Evolutionary conservation across 37 sponge, comb jelly and placozoan genomes (phyloP).

Genomic region (Halichondria panicea): DNA sequence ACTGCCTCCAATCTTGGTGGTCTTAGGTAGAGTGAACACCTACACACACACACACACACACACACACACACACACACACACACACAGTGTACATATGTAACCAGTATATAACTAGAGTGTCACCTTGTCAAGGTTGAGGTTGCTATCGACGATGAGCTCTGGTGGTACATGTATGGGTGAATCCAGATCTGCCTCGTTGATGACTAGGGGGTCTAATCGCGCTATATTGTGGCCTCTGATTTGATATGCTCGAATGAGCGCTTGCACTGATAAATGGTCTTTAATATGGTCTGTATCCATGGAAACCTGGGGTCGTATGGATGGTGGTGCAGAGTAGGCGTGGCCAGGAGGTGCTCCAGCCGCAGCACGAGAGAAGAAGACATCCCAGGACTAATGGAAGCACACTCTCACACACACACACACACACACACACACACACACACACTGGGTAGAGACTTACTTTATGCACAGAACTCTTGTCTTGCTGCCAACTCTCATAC

Average conservation of each 20-base stretch:
- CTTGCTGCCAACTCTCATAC: constrained; percentile 81
- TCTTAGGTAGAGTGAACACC: constrained; percentile 78
- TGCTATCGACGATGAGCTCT: constrained; percentile 28
- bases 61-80: too few species aligned
- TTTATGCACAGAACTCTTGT: constrained; percentile 79
- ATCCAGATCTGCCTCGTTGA: constrained; percentile 66
- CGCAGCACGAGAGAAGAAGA: constrained; percentile 46
- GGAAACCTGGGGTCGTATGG: not conserved
- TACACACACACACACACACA: not conserved
- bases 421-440: too few species aligned
- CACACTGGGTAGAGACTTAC: too few species aligned
- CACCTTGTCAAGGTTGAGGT: constrained; percentile 24
- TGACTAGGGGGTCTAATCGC: constrained; percentile 81
- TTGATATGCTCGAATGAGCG: constrained; percentile 73
- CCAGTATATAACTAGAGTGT: too few species aligned
- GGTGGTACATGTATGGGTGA: constrained; percentile 46
- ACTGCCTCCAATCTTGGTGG: constrained; percentile 83
- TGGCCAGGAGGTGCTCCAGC: constrained; percentile 50
- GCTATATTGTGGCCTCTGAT: constrained; percentile 74
- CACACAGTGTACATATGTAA: too few species aligned
- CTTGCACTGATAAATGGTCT: constrained; percentile 73
- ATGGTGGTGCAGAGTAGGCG: constrained; percentile 56
- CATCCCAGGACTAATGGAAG: constrained; percentile 74
- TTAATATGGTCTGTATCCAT: constrained; percentile 9
- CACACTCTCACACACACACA: too few species aligned